Evolutionary conservation across 2,888 invertebrate species (phyloP).

Genomic region (Anagyrus pseudococci): DNA sequence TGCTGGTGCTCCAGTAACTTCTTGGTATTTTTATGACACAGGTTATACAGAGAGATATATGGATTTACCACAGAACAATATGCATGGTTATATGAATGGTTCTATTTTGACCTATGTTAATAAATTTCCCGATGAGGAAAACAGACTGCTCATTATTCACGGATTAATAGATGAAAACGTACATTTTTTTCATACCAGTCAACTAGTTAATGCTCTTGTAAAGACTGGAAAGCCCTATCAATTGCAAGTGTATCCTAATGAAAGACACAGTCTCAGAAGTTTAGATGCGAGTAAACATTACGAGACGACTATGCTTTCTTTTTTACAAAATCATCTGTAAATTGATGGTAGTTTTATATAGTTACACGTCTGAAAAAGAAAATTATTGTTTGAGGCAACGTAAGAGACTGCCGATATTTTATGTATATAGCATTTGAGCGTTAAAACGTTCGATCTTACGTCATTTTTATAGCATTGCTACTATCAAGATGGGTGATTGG

Average conservation of each 20-base stretch:
- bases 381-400: constrained; percentile 34
- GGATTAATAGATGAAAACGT: constrained; percentile 99
- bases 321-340: constrained; percentile 82
- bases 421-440: constrained; percentile 46
- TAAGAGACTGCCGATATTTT: constrained; percentile 50
- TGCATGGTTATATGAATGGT: constrained; percentile 81
- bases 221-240: constrained; percentile 96
- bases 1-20: constrained; percentile 97
- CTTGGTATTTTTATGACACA: constrained; percentile 97
- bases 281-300: constrained; percentile 96
- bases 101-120: constrained; percentile 85
- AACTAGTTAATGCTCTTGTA: constrained; percentile 87
- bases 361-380: constrained; percentile 23
- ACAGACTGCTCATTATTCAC: constrained; percentile 92
- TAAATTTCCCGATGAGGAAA: constrained; percentile 91
- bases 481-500: constrained; percentile 15
- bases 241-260: constrained; percentile 93
- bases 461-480: constrained; percentile 23
- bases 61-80: constrained; percentile 82
- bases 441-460: constrained; percentile 28
- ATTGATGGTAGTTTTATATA: constrained; percentile 36
- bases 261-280: constrained; percentile 93
- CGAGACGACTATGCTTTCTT: constrained; percentile 91
- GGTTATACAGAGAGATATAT: constrained; percentile 99
- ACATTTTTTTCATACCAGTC: constrained; percentile 95